phyloP scores from a whole-genome alignment of 2,113 vertebrate genomes.

The Pseudopodoces humilis region DNA sequence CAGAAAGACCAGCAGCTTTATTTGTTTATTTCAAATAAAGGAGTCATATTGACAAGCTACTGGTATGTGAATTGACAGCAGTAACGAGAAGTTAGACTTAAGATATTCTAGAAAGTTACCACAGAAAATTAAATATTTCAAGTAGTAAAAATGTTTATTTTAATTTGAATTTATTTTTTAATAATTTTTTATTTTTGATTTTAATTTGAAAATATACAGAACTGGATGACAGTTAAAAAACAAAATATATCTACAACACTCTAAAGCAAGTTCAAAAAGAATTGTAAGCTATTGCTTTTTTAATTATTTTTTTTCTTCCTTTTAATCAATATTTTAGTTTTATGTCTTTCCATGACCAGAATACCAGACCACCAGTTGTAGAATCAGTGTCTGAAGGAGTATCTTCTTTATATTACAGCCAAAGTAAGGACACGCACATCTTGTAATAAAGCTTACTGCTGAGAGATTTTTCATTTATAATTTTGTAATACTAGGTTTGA shows the following conservation, averaged over 20 bases:
- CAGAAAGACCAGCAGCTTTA: neutral
- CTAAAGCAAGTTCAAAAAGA: neutral
- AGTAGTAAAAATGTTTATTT: neutral
- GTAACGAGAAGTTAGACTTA: neutral
- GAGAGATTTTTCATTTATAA: neutral
- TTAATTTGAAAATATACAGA: neutral
- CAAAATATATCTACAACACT: neutral
- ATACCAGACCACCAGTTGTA: neutral
- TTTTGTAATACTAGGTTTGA: neutral
- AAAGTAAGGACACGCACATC: neutral
- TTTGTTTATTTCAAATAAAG: conserved; percentile 30
- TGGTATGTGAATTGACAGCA: neutral
- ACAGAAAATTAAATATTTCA: neutral
- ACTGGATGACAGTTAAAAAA: neutral
- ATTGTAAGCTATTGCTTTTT: neutral
- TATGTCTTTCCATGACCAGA: neutral
- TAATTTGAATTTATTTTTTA: neutral
- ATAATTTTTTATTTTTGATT: neutral
- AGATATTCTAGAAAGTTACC: neutral
- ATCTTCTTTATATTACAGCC: neutral
- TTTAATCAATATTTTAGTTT: conserved; percentile 5
- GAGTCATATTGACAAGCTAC: neutral
- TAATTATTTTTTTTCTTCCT: neutral
- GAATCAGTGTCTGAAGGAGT: neutral
- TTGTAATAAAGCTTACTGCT: neutral